Evolutionary conservation across 2,113 vertebrate genomes (phyloP).

Genomic region (Chelonoidis abingdonii): DNA sequence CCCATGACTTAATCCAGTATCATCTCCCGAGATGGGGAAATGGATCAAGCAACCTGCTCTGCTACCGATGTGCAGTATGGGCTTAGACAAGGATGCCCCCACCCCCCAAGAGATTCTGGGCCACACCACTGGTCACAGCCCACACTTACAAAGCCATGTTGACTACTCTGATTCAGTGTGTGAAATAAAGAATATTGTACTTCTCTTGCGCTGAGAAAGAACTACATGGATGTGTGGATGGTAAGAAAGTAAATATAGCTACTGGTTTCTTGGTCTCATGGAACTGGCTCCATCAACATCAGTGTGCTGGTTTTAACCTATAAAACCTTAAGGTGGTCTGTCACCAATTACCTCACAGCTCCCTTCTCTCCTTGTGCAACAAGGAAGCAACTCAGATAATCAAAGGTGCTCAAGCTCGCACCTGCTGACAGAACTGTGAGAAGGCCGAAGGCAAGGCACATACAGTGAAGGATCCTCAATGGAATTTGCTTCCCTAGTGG

Average conservation of each 20-base stretch:
- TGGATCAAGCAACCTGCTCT: background rate
- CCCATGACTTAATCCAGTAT: background rate
- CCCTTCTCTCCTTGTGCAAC: background rate
- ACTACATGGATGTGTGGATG: accelerated
- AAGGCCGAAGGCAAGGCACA: background rate
- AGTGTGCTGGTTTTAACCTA: background rate
- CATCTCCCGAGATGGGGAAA: background rate
- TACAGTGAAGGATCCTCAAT: background rate
- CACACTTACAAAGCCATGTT: background rate
- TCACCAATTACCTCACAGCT: background rate
- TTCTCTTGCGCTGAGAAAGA: background rate
- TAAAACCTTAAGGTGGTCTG: background rate
- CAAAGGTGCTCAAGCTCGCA: background rate
- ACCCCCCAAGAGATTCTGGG: background rate
- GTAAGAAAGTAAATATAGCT: background rate
- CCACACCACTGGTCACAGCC: background rate
- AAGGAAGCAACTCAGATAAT: background rate
- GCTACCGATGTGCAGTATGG: too few species aligned
- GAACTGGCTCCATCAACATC: background rate
- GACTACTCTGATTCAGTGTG: accelerated
- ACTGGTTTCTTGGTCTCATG: background rate
- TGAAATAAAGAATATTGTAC: background rate
- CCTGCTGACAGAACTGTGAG: accelerated
- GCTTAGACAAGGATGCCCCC: background rate
- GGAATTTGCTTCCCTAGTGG: background rate